Conservation (phyloP, 2,797 vertebrate species). For the Rachycentron canadum region DNA sequence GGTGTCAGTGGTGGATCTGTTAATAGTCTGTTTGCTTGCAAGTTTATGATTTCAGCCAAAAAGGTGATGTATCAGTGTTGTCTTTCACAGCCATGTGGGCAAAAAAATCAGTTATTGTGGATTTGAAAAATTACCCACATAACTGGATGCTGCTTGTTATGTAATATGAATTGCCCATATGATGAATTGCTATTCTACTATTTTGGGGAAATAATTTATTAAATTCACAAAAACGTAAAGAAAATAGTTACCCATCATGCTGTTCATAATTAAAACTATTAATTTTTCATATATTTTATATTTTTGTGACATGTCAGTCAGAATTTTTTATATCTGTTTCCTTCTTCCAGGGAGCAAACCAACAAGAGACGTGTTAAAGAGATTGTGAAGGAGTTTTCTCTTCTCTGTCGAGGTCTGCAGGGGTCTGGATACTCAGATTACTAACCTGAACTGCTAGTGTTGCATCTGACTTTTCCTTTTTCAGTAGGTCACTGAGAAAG, state of each 20-base stretch:
- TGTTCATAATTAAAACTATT: background rate
- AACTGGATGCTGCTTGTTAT: too few species aligned
- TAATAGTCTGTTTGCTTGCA: background rate
- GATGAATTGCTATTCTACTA: background rate
- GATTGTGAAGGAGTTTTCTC: slow-evolving; percentile 95
- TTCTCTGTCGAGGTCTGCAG: slow-evolving; percentile 94
- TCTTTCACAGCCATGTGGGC: background rate
- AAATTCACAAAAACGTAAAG: background rate
- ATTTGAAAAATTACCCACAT: too few species aligned
- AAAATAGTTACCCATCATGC: too few species aligned
- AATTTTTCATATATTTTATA: background rate
- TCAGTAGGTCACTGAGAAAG: background rate
- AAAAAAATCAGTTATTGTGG: background rate
- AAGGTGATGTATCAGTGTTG: background rate
- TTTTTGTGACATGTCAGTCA: background rate
- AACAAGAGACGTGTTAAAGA: slow-evolving; percentile 94
- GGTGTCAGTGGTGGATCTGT: background rate
- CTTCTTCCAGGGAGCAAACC: slow-evolving; percentile 90
- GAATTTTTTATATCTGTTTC: background rate
- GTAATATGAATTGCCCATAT: too few species aligned
- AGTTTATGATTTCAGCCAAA: background rate
- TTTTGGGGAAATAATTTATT: background rate
- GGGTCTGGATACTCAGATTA: slow-evolving; percentile 92
- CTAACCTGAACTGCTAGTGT: slow-evolving; percentile 58
- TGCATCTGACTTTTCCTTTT: background rate